phyloP scores from a whole-genome alignment of 2,888 invertebrate species.

The Coecobrya sp. region DNA sequence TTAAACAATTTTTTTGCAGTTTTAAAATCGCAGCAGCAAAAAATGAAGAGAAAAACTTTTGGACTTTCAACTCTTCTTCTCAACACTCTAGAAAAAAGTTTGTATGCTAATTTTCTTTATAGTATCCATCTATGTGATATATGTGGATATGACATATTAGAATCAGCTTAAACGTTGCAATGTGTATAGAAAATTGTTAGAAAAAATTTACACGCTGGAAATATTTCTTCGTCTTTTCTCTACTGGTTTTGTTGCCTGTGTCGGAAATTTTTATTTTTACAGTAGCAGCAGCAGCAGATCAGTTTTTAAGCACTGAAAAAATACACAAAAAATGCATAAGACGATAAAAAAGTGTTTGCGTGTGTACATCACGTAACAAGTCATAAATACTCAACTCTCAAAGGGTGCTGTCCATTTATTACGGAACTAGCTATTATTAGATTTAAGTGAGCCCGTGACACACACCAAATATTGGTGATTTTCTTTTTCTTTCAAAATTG shows the following conservation, averaged over 20 bases:
- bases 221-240: background rate
- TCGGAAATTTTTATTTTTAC: background rate
- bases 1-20: slow-evolving; percentile 11
- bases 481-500: no score
- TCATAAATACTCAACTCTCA: background rate
- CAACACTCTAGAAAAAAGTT: no score
- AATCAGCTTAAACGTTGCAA: background rate
- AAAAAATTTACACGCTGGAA: background rate
- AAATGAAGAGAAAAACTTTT: background rate
- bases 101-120: no score
- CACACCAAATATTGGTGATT: no score
- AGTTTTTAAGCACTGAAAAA: background rate
- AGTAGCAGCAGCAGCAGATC: background rate
- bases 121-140: background rate
- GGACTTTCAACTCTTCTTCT: no score
- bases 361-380: background rate
- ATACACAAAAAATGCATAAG: background rate
- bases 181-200: no score
- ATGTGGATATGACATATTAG: background rate
- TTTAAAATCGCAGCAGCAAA: background rate
- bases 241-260: background rate
- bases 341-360: background rate
- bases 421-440: no score
- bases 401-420: no score
- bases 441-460: no score